These are phyloP conservation scores for Drusus annulatus DNA, from an alignment of 1,140 invertebrate genomes.

Conservation along the genomic window DNA sequence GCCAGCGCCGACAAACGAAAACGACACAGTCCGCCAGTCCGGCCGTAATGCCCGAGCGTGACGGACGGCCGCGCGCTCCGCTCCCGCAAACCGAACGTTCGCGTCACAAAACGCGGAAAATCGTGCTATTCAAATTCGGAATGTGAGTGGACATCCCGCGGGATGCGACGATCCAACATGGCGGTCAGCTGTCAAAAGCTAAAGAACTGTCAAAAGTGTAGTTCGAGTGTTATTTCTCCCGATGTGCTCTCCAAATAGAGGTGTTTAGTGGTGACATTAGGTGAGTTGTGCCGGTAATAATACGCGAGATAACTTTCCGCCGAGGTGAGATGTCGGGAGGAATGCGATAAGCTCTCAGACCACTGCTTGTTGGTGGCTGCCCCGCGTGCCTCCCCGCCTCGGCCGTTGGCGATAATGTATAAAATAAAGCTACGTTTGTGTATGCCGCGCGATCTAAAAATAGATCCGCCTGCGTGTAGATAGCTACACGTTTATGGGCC, in stretches of 20 bases:
- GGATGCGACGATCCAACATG: constrained; percentile 44
- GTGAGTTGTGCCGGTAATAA: constrained; percentile 25
- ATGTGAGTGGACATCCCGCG: constrained; percentile 44
- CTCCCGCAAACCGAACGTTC: not conserved
- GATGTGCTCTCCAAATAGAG: not conserved
- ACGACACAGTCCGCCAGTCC: constrained; percentile 22
- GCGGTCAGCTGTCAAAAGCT: constrained; percentile 43
- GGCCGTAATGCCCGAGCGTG: constrained; percentile 46
- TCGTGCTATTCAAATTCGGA: constrained; percentile 3
- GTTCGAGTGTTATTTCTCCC: constrained; percentile 9
- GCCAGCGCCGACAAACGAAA: too few species aligned
- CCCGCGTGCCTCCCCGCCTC: not conserved
- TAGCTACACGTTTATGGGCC: constrained; percentile 40
- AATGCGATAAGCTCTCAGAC: constrained; percentile 37
- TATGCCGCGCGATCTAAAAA: constrained; percentile 47
- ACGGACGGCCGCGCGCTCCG: constrained; percentile 40
- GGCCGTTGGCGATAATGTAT: constrained; percentile 43
- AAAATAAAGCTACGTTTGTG: constrained; percentile 49
- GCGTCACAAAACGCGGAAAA: not conserved
- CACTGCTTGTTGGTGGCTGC: not conserved
- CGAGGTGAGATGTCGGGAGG: constrained; percentile 39
- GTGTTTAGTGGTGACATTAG: constrained; percentile 26
- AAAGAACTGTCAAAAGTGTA: constrained; percentile 35
- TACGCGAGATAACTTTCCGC: constrained; percentile 20
- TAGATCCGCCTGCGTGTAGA: constrained; percentile 48